Evolutionary conservation across 2,113 vertebrate genomes (phyloP), one percentile per base, ranked within the genome.

Genomic region (Axis porcinus): DNA sequence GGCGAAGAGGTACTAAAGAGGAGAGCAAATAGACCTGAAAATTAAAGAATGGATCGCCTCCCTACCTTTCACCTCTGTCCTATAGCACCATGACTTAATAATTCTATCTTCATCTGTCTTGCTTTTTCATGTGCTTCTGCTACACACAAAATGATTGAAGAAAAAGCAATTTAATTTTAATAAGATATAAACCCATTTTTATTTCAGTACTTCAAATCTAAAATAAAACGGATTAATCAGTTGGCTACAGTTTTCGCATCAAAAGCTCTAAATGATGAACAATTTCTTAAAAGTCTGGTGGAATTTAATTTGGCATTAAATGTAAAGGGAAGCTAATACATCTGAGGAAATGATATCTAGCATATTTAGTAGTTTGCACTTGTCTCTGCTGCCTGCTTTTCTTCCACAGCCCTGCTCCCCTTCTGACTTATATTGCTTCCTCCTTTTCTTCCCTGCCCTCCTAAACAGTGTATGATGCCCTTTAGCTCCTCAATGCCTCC

Each of bases 91-190:
- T 50, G n/a, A 76, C 47, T 67, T 60, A 86, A 83, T 43, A 83
- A 96, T 86, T 83, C n/a, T 13, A 52, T 95, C 50, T 95, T 85
- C 17, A 54, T 87, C 89, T 88, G 30, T 60, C 78, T 91, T 94
- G 57, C 23, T 96, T 97, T 97, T 95, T 52, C 9, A 23, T 85
- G 94, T 87, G 28, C 94, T 93, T 96, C n/a, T 25, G 76, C 12
- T 62, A 82, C 16, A 92, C 3, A 84, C 14, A 95, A 95, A 92
- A 92, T 4, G 60, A 47, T 5, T 78, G n/a, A 67, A 74, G 83
- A 78, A 57, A 93, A 95, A 47, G n/a, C 79, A 82, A 94, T n/a
- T 70, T 87, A 97, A 96, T 96, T 95, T 92, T 86, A 94, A 93
- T 52, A 96, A 81, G 23, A 91, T 40, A 87, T 33, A 96, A 83